A percentile compares a stretch with the other conserved stretches of the same genome.
These are phyloP conservation scores for Sula dactylatra DNA, from an alignment of 2,113 vertebrate genomes.

Conservation along the genomic window DNA sequence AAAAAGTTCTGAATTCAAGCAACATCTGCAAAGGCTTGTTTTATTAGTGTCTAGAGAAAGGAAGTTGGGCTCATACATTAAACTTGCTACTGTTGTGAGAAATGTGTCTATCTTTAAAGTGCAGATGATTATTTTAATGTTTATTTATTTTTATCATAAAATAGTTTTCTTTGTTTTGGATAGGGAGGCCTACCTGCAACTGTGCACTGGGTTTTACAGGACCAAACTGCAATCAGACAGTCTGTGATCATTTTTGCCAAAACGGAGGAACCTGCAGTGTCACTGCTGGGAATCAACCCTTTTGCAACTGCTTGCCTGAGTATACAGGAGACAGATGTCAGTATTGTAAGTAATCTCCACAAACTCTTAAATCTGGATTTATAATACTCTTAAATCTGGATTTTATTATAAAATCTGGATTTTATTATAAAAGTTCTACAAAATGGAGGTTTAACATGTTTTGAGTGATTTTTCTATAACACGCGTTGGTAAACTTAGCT, in stretches of 20 bases:
- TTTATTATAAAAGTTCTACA: background rate
- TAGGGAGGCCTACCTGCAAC: conserved; percentile 92
- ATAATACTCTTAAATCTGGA: accelerated
- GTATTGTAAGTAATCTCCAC: conserved; percentile 82
- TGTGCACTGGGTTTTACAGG: conserved; percentile 91
- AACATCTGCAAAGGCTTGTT: accelerated
- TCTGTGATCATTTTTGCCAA: conserved; percentile 90
- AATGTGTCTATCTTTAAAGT: background rate
- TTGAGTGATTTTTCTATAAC: background rate
- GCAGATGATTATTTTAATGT: accelerated
- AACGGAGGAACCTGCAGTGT: conserved; percentile 91
- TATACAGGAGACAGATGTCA: conserved; percentile 94
- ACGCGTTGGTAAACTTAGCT: accelerated
- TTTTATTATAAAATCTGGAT: too few species aligned
- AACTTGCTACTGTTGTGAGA: accelerated
- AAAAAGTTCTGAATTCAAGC: background rate
- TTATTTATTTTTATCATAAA: background rate
- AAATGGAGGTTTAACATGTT: background rate
- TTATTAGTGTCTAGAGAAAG: accelerated
- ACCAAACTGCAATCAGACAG: conserved; percentile 85
- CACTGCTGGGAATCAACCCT: conserved; percentile 90
- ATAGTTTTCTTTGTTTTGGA: background rate
- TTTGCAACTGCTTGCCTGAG: conserved; percentile 87
- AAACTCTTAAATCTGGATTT: accelerated
- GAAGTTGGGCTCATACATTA: accelerated